Base-by-base conservation (phyloP, 2,113 vertebrate species). In the Elanus axillaris region DNA sequence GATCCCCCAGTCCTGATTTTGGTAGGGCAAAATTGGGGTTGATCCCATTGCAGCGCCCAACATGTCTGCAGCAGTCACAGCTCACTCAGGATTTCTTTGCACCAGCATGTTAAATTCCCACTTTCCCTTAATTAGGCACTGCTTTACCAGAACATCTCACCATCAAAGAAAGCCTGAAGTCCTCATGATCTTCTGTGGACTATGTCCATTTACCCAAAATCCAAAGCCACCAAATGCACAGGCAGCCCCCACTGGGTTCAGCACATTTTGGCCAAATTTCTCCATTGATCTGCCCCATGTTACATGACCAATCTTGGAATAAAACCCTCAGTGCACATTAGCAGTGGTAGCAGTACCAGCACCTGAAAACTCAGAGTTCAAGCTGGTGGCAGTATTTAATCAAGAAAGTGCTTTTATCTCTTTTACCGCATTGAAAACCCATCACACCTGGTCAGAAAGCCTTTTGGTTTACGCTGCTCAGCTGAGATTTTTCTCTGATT, bases 401-500 rank as follows among this genome's bases (percentile, higher is more conserved):
- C 88, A 94, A 74, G 88, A 20, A 66, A 88, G 36, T 64, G 94
- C 88, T 96, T 94, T 95, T 88, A 63, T 92, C 94, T 94, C 36
- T 74, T 68, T 43, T 13, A 1, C 58, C 7, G 16, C 85, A 1
- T 8, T 50, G 79, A 62, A 45, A 92, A 80, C 62, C 74, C 71
- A 81, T 74, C 66, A 58, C 82, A 89, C 88, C 88, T 71, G 67
- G 67, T 53, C 73, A 86, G 60, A 34, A 13, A 72, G 48, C 45
- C 81, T 58, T 50, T 68, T 40, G 52, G 71, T 52, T 50, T 0
- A 0, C 0, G 0, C 45, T 73, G 62, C 34, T 63, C 6, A 6
- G 78, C 82, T 5, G 1, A 62, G 90, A 77, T 94, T 96, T 94
- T 81, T 36, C 83, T 88, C 93, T 97, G 96, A 97, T 97, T 97